phyloP scores from a whole-genome alignment of 2,113 vertebrate species.

The Kryptolebias marmoratus region DNA sequence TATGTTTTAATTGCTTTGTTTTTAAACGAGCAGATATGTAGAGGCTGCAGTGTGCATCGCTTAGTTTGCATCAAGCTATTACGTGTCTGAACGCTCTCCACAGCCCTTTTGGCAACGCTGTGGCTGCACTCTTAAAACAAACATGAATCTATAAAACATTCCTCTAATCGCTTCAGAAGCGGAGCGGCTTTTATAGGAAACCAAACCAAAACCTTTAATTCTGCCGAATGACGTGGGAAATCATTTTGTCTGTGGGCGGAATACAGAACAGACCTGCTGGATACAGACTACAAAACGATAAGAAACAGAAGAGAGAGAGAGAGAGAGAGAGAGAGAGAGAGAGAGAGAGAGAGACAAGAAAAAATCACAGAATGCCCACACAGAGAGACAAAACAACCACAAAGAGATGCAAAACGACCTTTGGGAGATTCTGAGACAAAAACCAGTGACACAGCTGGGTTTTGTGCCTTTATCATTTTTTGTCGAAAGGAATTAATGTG shows the following conservation, averaged over 20 bases:
- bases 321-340: not conserved
- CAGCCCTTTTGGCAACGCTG: not conserved
- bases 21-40: constrained; percentile 67
- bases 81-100: not conserved
- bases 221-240: not conserved
- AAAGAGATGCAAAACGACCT: not conserved
- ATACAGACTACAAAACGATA: not conserved
- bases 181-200: not conserved
- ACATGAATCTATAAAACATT: too few relatives aligned
- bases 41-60: constrained; percentile 19
- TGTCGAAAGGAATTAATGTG: too few relatives aligned
- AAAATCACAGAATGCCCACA: not conserved
- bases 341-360: not conserved
- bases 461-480: constrained; percentile 4
- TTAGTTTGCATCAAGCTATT: constrained; percentile 10
- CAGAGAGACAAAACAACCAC: constrained; percentile 11
- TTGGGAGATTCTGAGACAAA: not conserved
- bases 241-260: not conserved
- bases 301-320: not conserved
- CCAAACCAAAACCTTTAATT: not conserved
- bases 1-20: constrained; percentile 76
- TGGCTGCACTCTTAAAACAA: too few relatives aligned
- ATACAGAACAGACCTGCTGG: not conserved
- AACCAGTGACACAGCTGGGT: not conserved
- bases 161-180: not conserved